Base-by-base conservation (phyloP, 64 coral and sea anemone genomes). In the Platygyra sinensis region DNA sequence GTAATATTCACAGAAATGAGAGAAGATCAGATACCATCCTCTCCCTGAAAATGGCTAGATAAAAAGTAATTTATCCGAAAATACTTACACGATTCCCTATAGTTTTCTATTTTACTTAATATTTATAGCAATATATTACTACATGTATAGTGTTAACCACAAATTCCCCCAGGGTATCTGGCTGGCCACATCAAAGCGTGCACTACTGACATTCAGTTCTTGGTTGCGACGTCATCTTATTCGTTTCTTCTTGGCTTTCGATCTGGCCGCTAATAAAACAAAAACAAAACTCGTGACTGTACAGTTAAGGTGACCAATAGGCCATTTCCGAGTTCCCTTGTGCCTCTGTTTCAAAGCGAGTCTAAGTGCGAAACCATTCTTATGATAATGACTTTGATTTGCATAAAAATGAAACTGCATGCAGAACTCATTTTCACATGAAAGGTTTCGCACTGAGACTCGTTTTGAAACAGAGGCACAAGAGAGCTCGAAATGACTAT, bases 201-300 rank as follows among this genome's bases (percentile, higher is more conserved):
- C 65, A 29, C 30, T 8, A 16, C 36, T 71, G 27, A 13, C 30
- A 27, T 85, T 71, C 81, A 71, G 36, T 71, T 27, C 19, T 51
- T 27, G 20, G 10, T 69, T 42, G 39, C 9, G 39, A 64, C 46
- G 86, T 96, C 94, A 96, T 80, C 94, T 75, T 71, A 87, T 50
- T 16, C 94, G 90, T 51, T 96, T 96, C 90, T 93, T 96, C 90
- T 96, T 96, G 52, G 80, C 57, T 72, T 93, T 96, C 0, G 80
- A 71, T 86, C 91, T 89, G 15, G 62, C 80, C 4, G 71, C 94
- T 96, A 54, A 50, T 60, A 88, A 64, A 50, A 62, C 27, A 13
- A 81, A 62, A 20, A 67, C 18, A 18, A 28, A 33, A 65, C 30
- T 3, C 13, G 28, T 12, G 30, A 32, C 25, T 76, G 54, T 13